phyloP scores from a whole-genome alignment of 2,888 invertebrate species.

The Julus scanicus region DNA sequence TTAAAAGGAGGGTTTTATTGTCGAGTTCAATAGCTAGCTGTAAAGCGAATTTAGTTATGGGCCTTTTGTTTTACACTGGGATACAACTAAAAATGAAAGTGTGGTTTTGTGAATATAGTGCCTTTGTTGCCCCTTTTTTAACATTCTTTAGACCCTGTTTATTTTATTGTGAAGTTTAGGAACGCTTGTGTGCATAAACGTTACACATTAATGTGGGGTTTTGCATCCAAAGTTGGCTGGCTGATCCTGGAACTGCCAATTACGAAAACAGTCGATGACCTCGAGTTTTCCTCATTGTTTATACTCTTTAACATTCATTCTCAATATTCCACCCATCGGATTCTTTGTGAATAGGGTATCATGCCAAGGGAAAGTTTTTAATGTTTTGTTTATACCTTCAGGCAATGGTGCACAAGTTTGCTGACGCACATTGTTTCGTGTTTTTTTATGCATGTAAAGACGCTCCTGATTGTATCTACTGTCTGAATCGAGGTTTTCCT shows the following conservation, averaged over 20 bases:
- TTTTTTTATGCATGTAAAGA: no score
- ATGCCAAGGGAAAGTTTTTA: background rate
- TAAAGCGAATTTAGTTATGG: background rate
- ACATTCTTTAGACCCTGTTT: background rate
- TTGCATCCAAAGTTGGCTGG: background rate
- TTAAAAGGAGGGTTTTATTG: background rate
- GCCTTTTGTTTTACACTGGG: no score
- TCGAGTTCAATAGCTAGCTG: background rate
- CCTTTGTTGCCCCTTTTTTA: no score
- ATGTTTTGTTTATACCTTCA: background rate
- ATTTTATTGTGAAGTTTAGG: background rate
- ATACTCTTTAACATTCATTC: background rate
- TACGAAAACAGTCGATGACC: slow-evolving; percentile 33
- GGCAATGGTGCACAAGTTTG: no score
- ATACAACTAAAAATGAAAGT: no score
- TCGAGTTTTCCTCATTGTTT: background rate
- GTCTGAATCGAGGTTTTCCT: background rate
- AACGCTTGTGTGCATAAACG: background rate
- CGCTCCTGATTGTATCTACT: background rate
- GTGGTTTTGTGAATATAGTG: no score
- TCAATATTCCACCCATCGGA: background rate
- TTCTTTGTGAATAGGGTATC: background rate
- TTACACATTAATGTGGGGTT: background rate
- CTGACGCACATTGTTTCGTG: no score
- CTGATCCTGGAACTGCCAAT: background rate